Evolutionary conservation across 2,113 vertebrate species (phyloP), one percentile per base, ranked within the genome.

Genomic region (Chionodraco myersi): DNA sequence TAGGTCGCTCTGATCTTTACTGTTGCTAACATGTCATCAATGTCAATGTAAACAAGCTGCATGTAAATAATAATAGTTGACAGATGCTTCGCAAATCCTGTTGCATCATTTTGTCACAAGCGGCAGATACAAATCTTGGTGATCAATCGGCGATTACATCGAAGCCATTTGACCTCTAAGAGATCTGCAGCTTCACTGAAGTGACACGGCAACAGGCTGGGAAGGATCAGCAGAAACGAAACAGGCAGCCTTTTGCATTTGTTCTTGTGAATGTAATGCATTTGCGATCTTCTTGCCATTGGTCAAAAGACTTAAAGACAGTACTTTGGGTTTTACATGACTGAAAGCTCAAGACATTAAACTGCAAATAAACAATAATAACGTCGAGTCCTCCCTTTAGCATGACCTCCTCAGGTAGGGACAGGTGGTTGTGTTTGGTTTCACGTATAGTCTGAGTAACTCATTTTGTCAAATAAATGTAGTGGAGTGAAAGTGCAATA

Each of bases 31-130:
- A 61, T 61, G 34, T 41, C 36, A 44, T n/a, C 36, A 11, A n/a
- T 61, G 59, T n/a, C 36, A 11, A n/a, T 61, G 59, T 61, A 18
- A 61, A 41, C 34, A 61, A 61, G 59, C 34, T 41, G 9, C 59
- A 61, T 11, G 13, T 12, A 10, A 4, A 2, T 10, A 48, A 49
- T 48, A n/a, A n/a, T 44, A 61, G 36, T 41, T 41, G 36, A 41
- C 36, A 41, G 36, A 41, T 41, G 36, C 7, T 41, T 41, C 36
- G 36, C 1, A 41, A 41, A 41, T 41, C 36, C 36, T 41, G 36
- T 41, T 41, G 36, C 36, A 41, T 41, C 36, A 41, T 41, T 41
- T 41, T 7, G 36, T 41, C 36, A 41, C 36, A 41, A 41, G 36
- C 36, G 1, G 36, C 36, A 41, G 36, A 41, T 41, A 1, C 5